A percentile compares a stretch with the other conserved stretches of the same genome.
Conservation (phyloP, 2,888 invertebrate genomes). For the Tryphoninae sp. region DNA sequence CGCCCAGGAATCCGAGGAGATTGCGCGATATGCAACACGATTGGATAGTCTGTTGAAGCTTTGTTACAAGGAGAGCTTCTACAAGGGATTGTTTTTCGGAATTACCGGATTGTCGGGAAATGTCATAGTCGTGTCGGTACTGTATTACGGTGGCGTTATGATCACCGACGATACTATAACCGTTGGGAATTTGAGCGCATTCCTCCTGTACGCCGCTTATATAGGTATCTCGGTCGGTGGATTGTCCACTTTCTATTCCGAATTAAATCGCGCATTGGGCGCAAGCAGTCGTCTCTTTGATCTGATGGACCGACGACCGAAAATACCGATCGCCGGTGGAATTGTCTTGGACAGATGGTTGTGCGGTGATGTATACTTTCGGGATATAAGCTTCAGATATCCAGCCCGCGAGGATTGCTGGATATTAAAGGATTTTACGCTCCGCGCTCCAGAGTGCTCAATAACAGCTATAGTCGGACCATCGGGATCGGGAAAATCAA, state of each 20-base stretch:
- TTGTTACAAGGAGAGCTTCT: conserved; percentile 93
- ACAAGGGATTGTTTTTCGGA: conserved; percentile 95
- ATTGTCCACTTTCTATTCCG: conserved; percentile 95
- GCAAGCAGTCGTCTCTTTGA: conserved; percentile 95
- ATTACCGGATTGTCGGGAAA: conserved; percentile 95
- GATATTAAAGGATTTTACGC: conserved; percentile 86
- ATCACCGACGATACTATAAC: conserved; percentile 90
- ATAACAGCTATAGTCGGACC: conserved; percentile 93
- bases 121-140: conserved; percentile 92
- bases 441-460: conserved; percentile 86
- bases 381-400: conserved; percentile 89
- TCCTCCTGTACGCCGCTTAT: conserved; percentile 96
- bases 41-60: conserved; percentile 88
- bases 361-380: conserved; percentile 88
- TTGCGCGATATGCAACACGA: conserved; percentile 85
- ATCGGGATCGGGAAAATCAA: conserved; percentile 98
- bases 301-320: conserved; percentile 90
- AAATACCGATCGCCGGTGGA: conserved; percentile 87
- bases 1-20: conserved; percentile 92
- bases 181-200: conserved; percentile 95
- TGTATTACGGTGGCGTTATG: conserved; percentile 96
- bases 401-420: conserved; percentile 84
- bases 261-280: conserved; percentile 96
- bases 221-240: conserved; percentile 95
- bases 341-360: conserved; percentile 75